Evolutionary conservation across 1,140 invertebrate species (phyloP).

Genomic region (Papilio glaucus): DNA sequence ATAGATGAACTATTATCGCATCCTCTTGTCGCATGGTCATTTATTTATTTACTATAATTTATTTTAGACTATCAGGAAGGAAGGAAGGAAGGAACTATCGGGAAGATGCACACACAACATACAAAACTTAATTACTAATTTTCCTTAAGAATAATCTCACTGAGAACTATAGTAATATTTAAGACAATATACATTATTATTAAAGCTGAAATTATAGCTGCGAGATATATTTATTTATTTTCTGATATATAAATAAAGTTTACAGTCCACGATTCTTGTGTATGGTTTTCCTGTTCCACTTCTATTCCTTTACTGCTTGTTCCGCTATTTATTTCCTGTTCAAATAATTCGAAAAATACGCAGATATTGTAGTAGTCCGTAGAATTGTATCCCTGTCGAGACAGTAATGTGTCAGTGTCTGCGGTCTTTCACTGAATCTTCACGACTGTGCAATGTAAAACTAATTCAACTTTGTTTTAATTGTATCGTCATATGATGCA

Average conservation of each 20-base stretch:
- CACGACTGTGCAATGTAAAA: background rate
- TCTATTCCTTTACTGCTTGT: background rate
- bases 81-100: too few species aligned
- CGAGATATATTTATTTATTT: background rate
- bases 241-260: background rate
- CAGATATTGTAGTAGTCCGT: background rate
- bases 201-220: too few species aligned
- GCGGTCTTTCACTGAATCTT: slow-evolving; percentile 8
- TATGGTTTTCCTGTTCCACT: slow-evolving; percentile 11
- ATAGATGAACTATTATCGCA: background rate
- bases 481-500: too few species aligned
- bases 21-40: too few species aligned
- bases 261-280: background rate
- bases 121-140: too few species aligned
- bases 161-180: too few species aligned
- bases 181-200: too few species aligned
- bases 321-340: slow-evolving; percentile 1
- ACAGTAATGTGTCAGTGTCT: slow-evolving; percentile 11
- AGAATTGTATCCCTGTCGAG: background rate
- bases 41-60: too few species aligned
- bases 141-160: too few species aligned
- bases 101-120: too few species aligned
- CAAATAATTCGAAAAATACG: background rate
- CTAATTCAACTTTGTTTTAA: background rate
- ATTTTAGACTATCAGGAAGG: too few species aligned